Conservation (phyloP, 2,113 vertebrate species). For the Paratilapia polleni region DNA sequence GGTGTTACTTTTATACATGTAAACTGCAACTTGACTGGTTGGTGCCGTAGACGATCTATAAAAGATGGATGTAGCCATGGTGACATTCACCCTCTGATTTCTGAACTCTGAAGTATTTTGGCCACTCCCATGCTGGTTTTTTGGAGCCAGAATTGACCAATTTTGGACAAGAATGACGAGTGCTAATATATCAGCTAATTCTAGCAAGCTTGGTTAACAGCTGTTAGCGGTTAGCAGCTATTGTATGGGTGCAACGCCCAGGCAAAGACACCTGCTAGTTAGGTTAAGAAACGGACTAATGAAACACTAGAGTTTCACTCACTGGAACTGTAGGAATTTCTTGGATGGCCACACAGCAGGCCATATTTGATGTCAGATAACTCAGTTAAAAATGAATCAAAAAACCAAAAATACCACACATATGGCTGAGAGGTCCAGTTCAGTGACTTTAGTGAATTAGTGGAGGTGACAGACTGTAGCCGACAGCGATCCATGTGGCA, state of each 20-base stretch:
- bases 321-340: not conserved
- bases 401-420: not conserved
- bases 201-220: not conserved
- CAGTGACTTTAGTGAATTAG: not conserved
- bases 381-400: not conserved
- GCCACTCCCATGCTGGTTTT: not conserved
- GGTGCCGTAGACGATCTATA: not conserved
- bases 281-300: not conserved
- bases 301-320: not conserved
- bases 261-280: not conserved
- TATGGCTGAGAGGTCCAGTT: not conserved
- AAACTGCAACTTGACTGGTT: not conserved
- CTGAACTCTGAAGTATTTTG: not conserved
- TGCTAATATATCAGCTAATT: not conserved
- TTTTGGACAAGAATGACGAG: not conserved
- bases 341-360: not conserved
- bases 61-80: not conserved
- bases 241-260: not conserved
- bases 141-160: not conserved
- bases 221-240: not conserved
- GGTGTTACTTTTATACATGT: not conserved
- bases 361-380: not conserved
- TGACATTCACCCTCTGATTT: not conserved
- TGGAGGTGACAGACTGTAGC: not conserved
- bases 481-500: not conserved